phyloP scores from a whole-genome alignment of 2,797 vertebrate species.

The Hypotaenidia okinawae region DNA sequence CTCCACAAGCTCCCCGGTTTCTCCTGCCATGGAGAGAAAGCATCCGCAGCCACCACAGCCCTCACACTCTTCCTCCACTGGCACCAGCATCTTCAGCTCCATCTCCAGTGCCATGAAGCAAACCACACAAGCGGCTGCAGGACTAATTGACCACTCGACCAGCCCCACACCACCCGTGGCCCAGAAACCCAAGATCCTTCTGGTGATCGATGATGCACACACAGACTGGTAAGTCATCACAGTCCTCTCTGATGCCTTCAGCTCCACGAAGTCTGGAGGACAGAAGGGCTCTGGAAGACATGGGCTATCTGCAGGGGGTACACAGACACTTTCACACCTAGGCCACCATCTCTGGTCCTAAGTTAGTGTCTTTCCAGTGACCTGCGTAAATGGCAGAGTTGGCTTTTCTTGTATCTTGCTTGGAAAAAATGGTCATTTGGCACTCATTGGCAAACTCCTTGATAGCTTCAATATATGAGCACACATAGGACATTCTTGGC shows the following conservation, averaged over 20 bases:
- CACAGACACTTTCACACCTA: neutral
- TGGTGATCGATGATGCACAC: slow-evolving; percentile 91
- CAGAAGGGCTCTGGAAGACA: neutral
- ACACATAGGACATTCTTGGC: neutral
- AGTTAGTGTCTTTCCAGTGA: neutral
- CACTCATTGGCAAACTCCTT: neutral
- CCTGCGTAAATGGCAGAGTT: neutral
- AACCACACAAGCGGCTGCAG: slow-evolving; percentile 82
- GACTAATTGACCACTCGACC: slow-evolving; percentile 68
- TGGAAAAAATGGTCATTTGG: neutral
- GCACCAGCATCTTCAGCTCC: slow-evolving; percentile 89
- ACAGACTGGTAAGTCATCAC: slow-evolving; percentile 89
- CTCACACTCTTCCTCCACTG: slow-evolving; percentile 65
- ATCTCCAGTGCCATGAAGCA: slow-evolving; percentile 95
- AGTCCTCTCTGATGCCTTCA: neutral
- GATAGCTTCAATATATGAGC: neutral
- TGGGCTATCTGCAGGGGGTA: rapidly evolving
- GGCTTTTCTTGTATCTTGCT: neutral
- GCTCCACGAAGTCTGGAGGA: no score
- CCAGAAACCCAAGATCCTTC: slow-evolving; percentile 89
- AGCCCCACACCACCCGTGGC: slow-evolving; percentile 18
- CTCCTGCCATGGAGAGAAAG: slow-evolving; percentile 88
- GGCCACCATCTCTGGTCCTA: neutral
- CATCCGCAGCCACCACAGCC: slow-evolving; percentile 78
- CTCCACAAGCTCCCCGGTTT: slow-evolving; percentile 88